Conservation (phyloP, 2,888 invertebrate species). For the Gastrophysa polygoni region DNA sequence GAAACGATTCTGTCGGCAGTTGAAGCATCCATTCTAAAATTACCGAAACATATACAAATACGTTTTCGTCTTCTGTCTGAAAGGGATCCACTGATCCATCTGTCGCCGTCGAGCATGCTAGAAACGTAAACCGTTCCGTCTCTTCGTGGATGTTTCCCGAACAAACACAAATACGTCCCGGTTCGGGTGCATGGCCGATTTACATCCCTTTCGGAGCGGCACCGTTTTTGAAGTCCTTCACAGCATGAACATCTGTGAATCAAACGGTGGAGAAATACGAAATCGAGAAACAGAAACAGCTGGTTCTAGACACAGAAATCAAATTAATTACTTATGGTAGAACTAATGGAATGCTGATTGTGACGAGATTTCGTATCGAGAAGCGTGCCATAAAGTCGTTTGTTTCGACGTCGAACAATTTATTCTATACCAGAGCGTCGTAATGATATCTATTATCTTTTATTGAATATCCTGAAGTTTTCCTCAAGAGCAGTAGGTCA, state of each 20-base stretch:
- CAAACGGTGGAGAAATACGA: not conserved
- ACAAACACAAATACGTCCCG: slow-evolving; percentile 35
- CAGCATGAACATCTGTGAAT: not conserved
- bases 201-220: slow-evolving; percentile 20
- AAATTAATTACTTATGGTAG: no score
- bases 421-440: no score
- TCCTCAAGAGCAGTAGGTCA: no score
- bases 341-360: no score
- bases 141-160: slow-evolving; percentile 16
- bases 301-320: no score
- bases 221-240: slow-evolving; percentile 9
- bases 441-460: no score
- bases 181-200: slow-evolving; percentile 11
- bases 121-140: slow-evolving; percentile 36
- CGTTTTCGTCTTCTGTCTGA: not conserved
- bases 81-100: slow-evolving; percentile 29
- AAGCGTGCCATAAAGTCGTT: no score
- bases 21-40: not conserved
- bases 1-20: not conserved
- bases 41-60: not conserved
- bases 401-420: no score
- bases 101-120: slow-evolving; percentile 37
- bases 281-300: no score
- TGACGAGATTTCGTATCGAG: no score
- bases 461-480: no score